These are phyloP conservation scores for Ophion ellenae DNA, from an alignment of 2,888 invertebrate species.

Conservation along the genomic window DNA sequence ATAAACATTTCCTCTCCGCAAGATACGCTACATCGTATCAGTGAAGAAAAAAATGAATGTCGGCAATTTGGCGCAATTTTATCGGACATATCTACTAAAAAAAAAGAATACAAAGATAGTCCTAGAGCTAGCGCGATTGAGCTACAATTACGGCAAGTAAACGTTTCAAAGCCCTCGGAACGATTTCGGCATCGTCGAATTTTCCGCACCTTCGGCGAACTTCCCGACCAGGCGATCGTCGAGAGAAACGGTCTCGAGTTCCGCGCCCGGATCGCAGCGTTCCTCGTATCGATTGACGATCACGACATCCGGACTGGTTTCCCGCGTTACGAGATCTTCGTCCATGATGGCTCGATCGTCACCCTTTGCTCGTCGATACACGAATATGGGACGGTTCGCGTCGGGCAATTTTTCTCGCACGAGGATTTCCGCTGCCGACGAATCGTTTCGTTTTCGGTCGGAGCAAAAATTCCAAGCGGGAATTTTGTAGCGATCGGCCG, in stretches of 20 bases:
- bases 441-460: conserved; percentile 67
- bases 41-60: not conserved
- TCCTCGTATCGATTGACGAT: conserved; percentile 70
- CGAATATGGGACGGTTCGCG: conserved; percentile 70
- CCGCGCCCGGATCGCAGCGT: conserved; percentile 84
- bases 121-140: not conserved
- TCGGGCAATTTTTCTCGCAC: conserved; percentile 64
- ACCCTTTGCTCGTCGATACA: conserved; percentile 70
- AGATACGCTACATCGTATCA: not conserved
- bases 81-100: not conserved
- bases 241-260: not conserved
- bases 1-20: not conserved
- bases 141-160: not conserved
- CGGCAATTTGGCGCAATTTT: not conserved
- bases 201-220: conserved; percentile 84
- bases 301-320: conserved; percentile 73
- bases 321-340: conserved; percentile 62
- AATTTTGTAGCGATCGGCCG: conserved; percentile 85
- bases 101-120: not conserved
- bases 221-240: conserved; percentile 72
- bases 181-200: conserved; percentile 70
- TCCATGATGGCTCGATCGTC: conserved; percentile 59
- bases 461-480: conserved; percentile 81
- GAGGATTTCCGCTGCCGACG: conserved; percentile 10
- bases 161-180: conserved; percentile 31